Evolutionary conservation across 2,797 vertebrate genomes (phyloP).

Genomic region (Coranthus polyacanthus): DNA sequence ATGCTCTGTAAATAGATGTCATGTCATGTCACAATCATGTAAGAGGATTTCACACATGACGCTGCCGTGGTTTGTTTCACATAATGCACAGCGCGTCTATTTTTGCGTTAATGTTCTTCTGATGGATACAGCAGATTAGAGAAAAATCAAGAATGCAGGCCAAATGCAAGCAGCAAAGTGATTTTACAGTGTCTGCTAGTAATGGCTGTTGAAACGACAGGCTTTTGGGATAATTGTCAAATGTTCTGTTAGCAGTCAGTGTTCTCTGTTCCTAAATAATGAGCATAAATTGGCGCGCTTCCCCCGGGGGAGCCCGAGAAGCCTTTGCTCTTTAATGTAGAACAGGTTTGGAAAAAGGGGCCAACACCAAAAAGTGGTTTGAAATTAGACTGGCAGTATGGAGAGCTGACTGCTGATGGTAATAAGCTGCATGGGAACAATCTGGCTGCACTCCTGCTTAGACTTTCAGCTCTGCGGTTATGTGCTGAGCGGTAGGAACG

Average conservation of each 20-base stretch:
- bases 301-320: constrained; percentile 51
- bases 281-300: constrained; percentile 36
- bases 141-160: not conserved
- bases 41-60: constrained; percentile 2
- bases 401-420: constrained; percentile 54
- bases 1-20: not conserved
- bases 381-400: constrained; percentile 50
- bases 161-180: not conserved
- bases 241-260: constrained; percentile 47
- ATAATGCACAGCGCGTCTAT: not conserved
- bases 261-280: constrained; percentile 63
- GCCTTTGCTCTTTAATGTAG: constrained; percentile 70
- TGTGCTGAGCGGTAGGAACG: not conserved
- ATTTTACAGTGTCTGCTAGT: constrained; percentile 4
- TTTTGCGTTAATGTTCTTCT: constrained; percentile 16
- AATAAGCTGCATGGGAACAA: constrained; percentile 57
- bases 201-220: constrained; percentile 19
- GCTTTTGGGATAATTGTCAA: constrained; percentile 41
- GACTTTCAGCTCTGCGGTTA: constrained; percentile 12
- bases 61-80: not conserved
- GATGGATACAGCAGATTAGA: constrained; percentile 32
- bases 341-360: constrained; percentile 65
- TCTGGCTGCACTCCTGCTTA: constrained; percentile 16
- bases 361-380: constrained; percentile 47
- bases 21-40: not conserved